Evolutionary conservation across 1,140 invertebrate species (phyloP).

Genomic region (Apolygus lucorum): DNA sequence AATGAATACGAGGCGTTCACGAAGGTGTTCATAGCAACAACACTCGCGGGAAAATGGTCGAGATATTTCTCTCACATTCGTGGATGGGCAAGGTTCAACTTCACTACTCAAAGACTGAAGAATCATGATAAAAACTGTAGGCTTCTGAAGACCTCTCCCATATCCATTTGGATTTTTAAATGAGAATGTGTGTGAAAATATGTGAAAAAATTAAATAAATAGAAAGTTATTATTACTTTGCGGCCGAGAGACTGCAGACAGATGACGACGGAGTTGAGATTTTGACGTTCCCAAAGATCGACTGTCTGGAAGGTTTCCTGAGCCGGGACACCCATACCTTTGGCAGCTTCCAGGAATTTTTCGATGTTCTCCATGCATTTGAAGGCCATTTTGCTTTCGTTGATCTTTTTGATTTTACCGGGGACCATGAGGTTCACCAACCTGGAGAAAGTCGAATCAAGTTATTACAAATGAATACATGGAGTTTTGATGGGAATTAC

Average conservation of each 20-base stretch:
- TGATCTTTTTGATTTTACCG: conserved; percentile 77
- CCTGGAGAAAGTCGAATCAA: conserved; percentile 50
- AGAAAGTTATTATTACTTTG: conserved; percentile 55
- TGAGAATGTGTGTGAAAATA: no score
- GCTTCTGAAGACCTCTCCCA: no score
- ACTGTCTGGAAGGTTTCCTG: conserved; percentile 95
- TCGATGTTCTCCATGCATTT: conserved; percentile 99
- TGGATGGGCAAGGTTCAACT: no score
- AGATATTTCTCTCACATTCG: no score
- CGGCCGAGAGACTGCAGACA: conserved; percentile 88
- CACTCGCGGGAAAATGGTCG: no score
- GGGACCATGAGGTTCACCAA: conserved; percentile 70
- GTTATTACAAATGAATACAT: no score
- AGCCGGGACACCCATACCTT: conserved; percentile 80
- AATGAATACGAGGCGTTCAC: no score
- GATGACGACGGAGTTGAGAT: conserved; percentile 89
- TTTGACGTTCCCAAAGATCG: conserved; percentile 91
- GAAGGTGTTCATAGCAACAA: no score
- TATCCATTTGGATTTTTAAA: no score
- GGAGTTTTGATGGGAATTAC: no score
- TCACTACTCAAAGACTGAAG: no score
- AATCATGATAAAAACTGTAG: no score
- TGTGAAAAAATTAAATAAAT: conserved; percentile 8
- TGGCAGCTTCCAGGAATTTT: conserved; percentile 77
- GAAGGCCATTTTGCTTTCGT: conserved; percentile 81